A percentile compares a stretch with the other conserved stretches of the same genome.
Evolutionary conservation across 2,797 vertebrate genomes (phyloP).

Genomic region (Nothura maculosa): DNA sequence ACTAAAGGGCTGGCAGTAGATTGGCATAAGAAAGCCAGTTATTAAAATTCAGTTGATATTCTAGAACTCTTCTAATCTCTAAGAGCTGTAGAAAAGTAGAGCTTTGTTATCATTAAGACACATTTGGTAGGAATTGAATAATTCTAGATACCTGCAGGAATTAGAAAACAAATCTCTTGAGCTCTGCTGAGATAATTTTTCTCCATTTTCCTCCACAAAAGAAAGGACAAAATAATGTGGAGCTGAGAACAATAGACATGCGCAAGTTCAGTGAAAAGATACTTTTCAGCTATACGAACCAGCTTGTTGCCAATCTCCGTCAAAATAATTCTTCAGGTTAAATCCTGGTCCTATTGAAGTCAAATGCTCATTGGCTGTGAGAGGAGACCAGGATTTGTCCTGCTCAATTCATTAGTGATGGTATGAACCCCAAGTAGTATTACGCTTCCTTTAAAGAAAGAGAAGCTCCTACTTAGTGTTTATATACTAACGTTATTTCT

Average conservation of each 20-base stretch:
- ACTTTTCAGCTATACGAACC: constrained; percentile 56
- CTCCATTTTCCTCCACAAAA: constrained; percentile 5
- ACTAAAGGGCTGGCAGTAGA: neutral
- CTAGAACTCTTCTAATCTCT: neutral
- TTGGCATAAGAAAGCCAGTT: neutral
- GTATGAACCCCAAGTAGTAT: constrained; percentile 66
- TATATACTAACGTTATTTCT: constrained; percentile 83
- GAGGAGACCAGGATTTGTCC: constrained; percentile 61
- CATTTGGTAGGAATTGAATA: neutral
- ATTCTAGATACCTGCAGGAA: neutral
- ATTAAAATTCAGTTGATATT: constrained; percentile 23
- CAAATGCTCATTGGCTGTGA: constrained; percentile 29
- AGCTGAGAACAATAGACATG: constrained; percentile 3
- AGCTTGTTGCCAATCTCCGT: constrained; percentile 77
- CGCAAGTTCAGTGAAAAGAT: constrained; percentile 20
- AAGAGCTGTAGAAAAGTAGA: neutral
- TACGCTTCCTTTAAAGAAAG: constrained; percentile 66
- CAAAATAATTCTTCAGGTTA: constrained; percentile 74
- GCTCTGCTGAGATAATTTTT: neutral
- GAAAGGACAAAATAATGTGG: neutral
- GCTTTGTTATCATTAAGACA: constrained; percentile 8
- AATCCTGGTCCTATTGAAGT: constrained; percentile 64
- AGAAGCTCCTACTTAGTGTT: constrained; percentile 78
- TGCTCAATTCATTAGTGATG: constrained; percentile 65
- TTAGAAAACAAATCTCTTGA: constrained; percentile 17